phyloP scores from a whole-genome alignment of 2,113 vertebrate species.

The Dinomys branickii region DNA sequence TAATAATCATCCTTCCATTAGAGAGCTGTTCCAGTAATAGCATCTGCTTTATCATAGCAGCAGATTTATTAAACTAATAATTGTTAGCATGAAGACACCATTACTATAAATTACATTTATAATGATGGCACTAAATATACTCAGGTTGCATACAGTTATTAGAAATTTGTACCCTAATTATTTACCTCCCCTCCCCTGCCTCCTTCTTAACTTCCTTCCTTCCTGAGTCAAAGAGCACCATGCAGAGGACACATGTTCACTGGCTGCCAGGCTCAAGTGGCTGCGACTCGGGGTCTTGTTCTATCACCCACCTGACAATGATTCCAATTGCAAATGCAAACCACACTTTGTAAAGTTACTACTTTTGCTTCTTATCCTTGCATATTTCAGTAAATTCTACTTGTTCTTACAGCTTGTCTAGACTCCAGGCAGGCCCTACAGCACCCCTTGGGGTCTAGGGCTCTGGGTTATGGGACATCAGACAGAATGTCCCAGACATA shows the following conservation, averaged over 20 bases:
- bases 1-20: constrained; percentile 79
- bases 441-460: background rate
- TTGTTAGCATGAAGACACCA: constrained; percentile 62
- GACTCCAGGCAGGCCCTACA: background rate
- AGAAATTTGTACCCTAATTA: constrained; percentile 38
- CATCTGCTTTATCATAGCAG: constrained; percentile 77
- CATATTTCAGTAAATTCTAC: background rate
- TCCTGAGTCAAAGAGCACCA: background rate
- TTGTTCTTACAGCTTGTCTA: background rate
- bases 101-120: constrained; percentile 81
- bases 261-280: background rate
- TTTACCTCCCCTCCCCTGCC: constrained; percentile 36
- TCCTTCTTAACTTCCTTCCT: background rate
- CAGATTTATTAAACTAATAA: constrained; percentile 80
- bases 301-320: background rate
- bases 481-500: background rate
- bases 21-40: constrained; percentile 63
- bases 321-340: background rate
- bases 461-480: background rate
- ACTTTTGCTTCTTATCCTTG: background rate
- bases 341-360: background rate
- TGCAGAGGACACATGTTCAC: background rate
- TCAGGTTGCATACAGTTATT: constrained; percentile 47
- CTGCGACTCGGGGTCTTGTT: background rate
- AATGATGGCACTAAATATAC: constrained; percentile 71